phyloP scores from a whole-genome alignment of 2,888 invertebrate genomes.

The Xanthia icteritia region DNA sequence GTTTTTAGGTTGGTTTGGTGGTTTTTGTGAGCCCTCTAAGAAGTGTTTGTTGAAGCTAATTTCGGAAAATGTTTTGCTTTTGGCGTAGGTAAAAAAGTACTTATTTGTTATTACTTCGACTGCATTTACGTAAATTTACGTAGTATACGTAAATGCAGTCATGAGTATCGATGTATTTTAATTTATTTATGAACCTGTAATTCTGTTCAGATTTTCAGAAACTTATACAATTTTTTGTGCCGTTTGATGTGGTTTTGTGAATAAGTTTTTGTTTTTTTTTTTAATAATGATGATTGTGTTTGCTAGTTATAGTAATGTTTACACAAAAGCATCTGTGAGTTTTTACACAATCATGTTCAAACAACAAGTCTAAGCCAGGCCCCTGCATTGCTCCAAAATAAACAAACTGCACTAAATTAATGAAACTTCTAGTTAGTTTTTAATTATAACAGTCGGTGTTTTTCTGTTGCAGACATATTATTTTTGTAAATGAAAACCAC shows the following conservation, averaged over 20 bases:
- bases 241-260: background rate
- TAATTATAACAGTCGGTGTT: slow-evolving; percentile 3
- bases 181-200: background rate
- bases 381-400: background rate
- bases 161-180: background rate
- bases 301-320: background rate
- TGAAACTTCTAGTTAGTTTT: slow-evolving; percentile 32
- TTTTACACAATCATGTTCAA: background rate
- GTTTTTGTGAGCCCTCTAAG: background rate
- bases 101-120: background rate
- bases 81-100: background rate
- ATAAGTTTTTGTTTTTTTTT: background rate
- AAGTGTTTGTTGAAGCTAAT: background rate
- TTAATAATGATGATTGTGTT: background rate
- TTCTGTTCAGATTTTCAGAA: background rate
- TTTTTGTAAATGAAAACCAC: slow-evolving; percentile 7
- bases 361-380: slow-evolving; percentile 20
- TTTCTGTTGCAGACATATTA: slow-evolving; percentile 9
- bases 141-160: background rate
- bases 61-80: background rate
- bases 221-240: background rate
- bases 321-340: background rate
- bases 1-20: background rate
- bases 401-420: slow-evolving; percentile 31
- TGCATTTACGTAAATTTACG: no score